A percentile compares a stretch with the other conserved stretches of the same genome.
These are phyloP conservation scores for Helicoverpa armigera DNA, from an alignment of 1,140 invertebrate genomes.

Conservation along the genomic window DNA sequence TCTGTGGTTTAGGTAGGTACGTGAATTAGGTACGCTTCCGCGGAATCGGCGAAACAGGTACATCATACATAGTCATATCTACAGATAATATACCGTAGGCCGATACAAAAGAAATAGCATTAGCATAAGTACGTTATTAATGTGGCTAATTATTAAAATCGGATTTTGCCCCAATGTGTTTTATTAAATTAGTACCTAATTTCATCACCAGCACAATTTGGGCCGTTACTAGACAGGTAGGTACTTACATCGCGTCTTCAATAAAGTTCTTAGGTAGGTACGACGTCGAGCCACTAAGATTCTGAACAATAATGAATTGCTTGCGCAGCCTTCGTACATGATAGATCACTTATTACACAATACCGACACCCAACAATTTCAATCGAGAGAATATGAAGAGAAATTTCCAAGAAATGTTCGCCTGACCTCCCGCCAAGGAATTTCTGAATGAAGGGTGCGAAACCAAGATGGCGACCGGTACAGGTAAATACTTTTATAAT, in stretches of 20 bases:
- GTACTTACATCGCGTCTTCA: not conserved
- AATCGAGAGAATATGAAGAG: conserved; percentile 26
- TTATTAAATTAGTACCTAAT: too few relatives aligned
- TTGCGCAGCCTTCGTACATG: conserved; percentile 10
- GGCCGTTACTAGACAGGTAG: too few relatives aligned
- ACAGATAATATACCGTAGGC: too few relatives aligned
- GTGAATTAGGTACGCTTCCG: too few relatives aligned
- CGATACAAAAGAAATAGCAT: too few relatives aligned
- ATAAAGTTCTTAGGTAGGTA: not conserved
- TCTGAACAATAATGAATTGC: not conserved
- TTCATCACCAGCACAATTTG: too few relatives aligned
- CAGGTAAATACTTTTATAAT: conserved; percentile 71
- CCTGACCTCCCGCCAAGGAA: conserved; percentile 64
- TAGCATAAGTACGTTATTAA: too few relatives aligned
- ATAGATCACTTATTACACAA: conserved; percentile 30
- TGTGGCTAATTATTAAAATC: too few relatives aligned
- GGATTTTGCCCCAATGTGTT: too few relatives aligned
- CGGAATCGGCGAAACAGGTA: too few relatives aligned
- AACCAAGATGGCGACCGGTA: conserved; percentile 54
- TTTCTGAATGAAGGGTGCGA: conserved; percentile 70
- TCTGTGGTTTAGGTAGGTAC: too few relatives aligned
- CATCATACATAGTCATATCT: too few relatives aligned
- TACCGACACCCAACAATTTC: conserved; percentile 29
- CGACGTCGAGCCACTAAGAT: not conserved
- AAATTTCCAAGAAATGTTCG: conserved; percentile 69